Conservation (phyloP, 2,888 invertebrate species). For the Pristionchus fissidentatus region DNA sequence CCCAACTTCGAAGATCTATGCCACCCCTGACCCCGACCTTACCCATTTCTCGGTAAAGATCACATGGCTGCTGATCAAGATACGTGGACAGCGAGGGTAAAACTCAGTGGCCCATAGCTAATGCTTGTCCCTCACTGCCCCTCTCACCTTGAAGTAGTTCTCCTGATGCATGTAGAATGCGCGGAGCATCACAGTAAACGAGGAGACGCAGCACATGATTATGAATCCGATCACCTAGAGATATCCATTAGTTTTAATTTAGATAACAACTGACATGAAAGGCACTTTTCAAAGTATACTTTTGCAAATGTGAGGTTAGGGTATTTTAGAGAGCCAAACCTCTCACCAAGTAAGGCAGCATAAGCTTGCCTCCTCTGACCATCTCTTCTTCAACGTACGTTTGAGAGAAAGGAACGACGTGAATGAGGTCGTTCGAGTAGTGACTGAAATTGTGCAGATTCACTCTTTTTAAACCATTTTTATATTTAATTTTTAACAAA, state of each 20-base stretch:
- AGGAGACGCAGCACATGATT: conserved; percentile 69
- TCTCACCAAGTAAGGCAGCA: conserved; percentile 59
- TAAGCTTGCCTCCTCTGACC: conserved; percentile 65
- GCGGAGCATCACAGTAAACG: conserved; percentile 65
- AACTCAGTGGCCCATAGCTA: neutral
- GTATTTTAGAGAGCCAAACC: neutral
- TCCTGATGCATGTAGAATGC: conserved; percentile 73
- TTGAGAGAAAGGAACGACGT: conserved; percentile 66
- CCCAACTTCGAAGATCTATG: too few species aligned
- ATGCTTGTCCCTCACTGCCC: neutral
- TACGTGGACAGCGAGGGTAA: neutral
- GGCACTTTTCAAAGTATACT: neutral
- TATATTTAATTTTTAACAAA: neutral
- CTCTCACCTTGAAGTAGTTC: conserved; percentile 68
- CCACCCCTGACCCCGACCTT: too few species aligned
- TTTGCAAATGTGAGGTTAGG: too few species aligned
- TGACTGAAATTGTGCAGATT: conserved; percentile 51
- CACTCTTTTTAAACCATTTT: neutral
- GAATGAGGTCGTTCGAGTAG: conserved; percentile 63
- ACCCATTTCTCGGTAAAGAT: neutral
- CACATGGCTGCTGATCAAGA: neutral
- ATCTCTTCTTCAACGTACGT: conserved; percentile 73
- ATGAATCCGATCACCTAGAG: conserved; percentile 69
- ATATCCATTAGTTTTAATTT: neutral
- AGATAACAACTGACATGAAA: neutral